A percentile compares a stretch with the other conserved stretches of the same genome.
phyloP scores from a whole-genome alignment of 2,797 vertebrate species.

The Sylvia borin region DNA sequence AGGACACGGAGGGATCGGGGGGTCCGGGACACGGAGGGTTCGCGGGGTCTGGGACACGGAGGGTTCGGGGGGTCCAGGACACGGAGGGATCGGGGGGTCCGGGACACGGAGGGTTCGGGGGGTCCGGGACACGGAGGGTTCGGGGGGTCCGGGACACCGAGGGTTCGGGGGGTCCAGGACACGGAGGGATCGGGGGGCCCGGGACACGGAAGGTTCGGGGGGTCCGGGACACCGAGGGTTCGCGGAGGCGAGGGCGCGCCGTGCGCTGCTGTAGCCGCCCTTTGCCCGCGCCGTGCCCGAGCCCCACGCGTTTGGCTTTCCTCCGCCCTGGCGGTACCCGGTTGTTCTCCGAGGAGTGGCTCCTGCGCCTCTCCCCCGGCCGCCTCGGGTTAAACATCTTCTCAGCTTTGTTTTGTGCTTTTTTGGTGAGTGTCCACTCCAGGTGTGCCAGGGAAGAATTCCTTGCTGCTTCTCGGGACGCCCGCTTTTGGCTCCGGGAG shows the following conservation, averaged over 20 bases:
- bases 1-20: neutral
- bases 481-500: neutral
- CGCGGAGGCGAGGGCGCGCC: too few species aligned
- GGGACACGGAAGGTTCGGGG: neutral
- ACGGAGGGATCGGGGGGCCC: neutral
- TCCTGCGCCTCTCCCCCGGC: neutral
- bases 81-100: neutral
- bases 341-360: rapidly evolving
- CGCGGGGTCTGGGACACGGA: neutral
- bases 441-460: rapidly evolving
- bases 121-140: too few species aligned
- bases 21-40: neutral
- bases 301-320: rapidly evolving
- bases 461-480: neutral
- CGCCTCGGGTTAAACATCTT: neutral
- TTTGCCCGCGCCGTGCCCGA: neutral
- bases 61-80: too few species aligned
- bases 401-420: neutral
- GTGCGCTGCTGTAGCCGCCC: rapidly evolving
- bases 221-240: neutral
- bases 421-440: neutral
- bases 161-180: too few species aligned
- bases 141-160: too few species aligned
- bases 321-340: rapidly evolving
- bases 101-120: too few species aligned